Evolutionary conservation across 2,888 invertebrate genomes (phyloP).

Genomic region (Ptycholaimellus sp.): DNA sequence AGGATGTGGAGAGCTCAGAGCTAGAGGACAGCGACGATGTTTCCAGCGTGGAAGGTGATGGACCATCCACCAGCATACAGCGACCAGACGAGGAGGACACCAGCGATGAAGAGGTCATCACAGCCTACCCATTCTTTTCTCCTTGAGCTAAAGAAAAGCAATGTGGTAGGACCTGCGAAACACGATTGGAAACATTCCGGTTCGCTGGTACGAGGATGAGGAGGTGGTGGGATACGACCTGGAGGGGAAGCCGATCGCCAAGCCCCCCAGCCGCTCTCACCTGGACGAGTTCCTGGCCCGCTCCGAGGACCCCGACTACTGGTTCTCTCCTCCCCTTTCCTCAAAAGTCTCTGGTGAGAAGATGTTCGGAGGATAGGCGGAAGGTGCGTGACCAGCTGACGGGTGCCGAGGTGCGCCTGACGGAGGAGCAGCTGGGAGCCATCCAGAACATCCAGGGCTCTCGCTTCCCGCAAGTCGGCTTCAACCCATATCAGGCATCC

Average conservation of each 20-base stretch:
- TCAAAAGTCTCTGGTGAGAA: background rate
- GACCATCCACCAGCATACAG: background rate
- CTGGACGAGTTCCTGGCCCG: conserved; percentile 73
- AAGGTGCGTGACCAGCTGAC: conserved; percentile 78
- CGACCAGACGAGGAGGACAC: conserved; percentile 13
- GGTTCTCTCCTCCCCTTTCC: conserved; percentile 31
- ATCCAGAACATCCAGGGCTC: conserved; percentile 56
- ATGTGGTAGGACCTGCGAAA: conserved; percentile 42
- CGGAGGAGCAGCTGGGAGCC: conserved; percentile 56
- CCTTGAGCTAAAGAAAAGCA: background rate
- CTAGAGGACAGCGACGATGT: background rate
- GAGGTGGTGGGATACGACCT: conserved; percentile 74
- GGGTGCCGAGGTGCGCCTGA: conserved; percentile 70
- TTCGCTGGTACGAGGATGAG: conserved; percentile 90
- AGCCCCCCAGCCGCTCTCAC: conserved; percentile 55
- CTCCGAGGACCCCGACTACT: conserved; percentile 76
- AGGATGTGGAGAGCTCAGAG: conserved; percentile 1
- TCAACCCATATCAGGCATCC: conserved; percentile 54
- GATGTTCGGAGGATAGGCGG: conserved; percentile 36
- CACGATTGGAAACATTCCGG: conserved; percentile 80
- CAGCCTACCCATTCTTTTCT: background rate
- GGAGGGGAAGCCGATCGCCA: conserved; percentile 55
- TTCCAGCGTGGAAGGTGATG: background rate
- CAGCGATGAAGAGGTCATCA: conserved; percentile 17
- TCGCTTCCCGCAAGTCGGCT: conserved; percentile 48